These are phyloP conservation scores for Eolophus roseicapilla DNA, from an alignment of 2,113 vertebrate genomes.

Conservation along the genomic window DNA sequence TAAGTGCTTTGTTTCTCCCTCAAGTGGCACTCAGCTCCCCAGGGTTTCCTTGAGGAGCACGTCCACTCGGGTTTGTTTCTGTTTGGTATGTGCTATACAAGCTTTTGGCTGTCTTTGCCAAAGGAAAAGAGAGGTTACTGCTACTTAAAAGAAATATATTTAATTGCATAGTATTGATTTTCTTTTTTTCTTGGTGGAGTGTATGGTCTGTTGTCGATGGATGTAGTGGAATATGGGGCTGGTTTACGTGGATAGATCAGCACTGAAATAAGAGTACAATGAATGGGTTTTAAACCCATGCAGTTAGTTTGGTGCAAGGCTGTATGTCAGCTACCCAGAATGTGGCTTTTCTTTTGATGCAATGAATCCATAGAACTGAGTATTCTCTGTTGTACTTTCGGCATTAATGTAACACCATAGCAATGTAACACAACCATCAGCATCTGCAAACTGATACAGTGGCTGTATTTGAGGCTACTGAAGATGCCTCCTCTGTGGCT, in stretches of 20 bases:
- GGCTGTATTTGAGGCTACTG: background rate
- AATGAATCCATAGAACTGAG: background rate
- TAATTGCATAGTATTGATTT: slow-evolving; percentile 67
- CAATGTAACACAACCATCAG: background rate
- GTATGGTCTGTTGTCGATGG: background rate
- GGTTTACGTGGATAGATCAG: background rate
- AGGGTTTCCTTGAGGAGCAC: background rate
- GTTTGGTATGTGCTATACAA: background rate
- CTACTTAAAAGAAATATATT: slow-evolving; percentile 53
- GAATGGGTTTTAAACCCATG: background rate
- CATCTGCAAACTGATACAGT: background rate
- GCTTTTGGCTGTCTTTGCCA: slow-evolving; percentile 30
- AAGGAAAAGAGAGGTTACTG: slow-evolving; percentile 21
- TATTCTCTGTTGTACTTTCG: rapidly evolving
- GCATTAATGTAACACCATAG: rapidly evolving
- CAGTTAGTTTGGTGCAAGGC: background rate
- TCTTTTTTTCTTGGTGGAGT: background rate
- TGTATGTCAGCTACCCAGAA: background rate
- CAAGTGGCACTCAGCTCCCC: slow-evolving; percentile 23
- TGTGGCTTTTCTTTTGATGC: background rate
- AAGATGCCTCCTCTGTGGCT: background rate
- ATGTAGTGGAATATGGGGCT: background rate
- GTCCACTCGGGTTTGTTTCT: background rate
- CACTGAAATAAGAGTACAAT: background rate
- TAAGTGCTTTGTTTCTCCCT: slow-evolving; percentile 42